These are phyloP conservation scores for Accipiter virgatus DNA, from an alignment of 2,113 vertebrate genomes.

Conservation along the genomic window DNA sequence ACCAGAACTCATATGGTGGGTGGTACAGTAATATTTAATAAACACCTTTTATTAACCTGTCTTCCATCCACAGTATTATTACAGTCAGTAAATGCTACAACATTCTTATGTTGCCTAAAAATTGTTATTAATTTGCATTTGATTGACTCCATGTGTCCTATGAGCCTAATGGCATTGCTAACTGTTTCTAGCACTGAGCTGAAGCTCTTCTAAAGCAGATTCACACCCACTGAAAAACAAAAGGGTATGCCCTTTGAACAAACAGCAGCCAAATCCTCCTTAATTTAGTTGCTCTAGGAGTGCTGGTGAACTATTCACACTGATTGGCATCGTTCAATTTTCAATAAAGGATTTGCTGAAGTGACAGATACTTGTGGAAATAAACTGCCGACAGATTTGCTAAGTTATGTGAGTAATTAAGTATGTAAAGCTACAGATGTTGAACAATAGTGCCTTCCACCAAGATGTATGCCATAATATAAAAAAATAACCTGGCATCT, in stretches of 20 bases:
- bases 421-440: slow-evolving; percentile 85
- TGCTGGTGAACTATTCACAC: slow-evolving; percentile 5
- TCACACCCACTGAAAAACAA: background rate
- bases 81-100: slow-evolving; percentile 33
- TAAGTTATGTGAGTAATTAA: slow-evolving; percentile 85
- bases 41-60: slow-evolving; percentile 44
- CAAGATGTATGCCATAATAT: slow-evolving; percentile 75
- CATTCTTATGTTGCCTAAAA: slow-evolving; percentile 53
- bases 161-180: background rate
- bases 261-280: background rate
- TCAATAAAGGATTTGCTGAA: slow-evolving; percentile 63
- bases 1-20: background rate
- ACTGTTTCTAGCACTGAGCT: background rate
- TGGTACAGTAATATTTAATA: slow-evolving; percentile 2
- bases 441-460: slow-evolving; percentile 81
- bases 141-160: slow-evolving; percentile 68
- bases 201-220: slow-evolving; percentile 15
- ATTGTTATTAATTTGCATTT: slow-evolving; percentile 74
- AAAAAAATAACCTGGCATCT: slow-evolving; percentile 88
- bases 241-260: background rate
- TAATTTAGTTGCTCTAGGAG: background rate
- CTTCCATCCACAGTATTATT: background rate
- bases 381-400: slow-evolving; percentile 79
- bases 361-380: slow-evolving; percentile 58
- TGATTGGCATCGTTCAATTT: slow-evolving; percentile 55